Evolutionary conservation across 2,113 vertebrate species (phyloP).

Genomic region (Cephalopterus ornatus): DNA sequence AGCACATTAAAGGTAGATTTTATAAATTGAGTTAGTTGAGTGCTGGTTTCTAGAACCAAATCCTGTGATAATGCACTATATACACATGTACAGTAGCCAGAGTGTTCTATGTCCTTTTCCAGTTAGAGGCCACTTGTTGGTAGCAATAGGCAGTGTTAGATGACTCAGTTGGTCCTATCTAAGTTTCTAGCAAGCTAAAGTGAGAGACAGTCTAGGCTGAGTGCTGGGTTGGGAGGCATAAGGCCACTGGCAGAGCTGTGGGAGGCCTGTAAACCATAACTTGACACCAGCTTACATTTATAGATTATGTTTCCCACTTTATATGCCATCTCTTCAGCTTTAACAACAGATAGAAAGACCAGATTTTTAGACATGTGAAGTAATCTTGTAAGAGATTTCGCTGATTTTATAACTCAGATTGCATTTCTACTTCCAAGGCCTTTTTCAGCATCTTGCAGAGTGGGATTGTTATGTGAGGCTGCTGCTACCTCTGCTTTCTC

Average conservation of each 20-base stretch:
- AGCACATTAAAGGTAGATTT: background rate
- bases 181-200: background rate
- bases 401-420: background rate
- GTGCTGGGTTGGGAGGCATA: background rate
- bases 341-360: background rate
- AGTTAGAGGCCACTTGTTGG: background rate
- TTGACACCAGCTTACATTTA: background rate
- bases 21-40: background rate
- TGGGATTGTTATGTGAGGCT: background rate
- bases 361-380: background rate
- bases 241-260: background rate
- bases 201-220: background rate
- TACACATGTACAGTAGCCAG: background rate
- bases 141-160: background rate
- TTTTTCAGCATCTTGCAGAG: background rate
- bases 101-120: background rate
- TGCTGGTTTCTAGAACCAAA: background rate
- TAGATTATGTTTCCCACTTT: background rate
- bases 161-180: background rate
- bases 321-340: background rate
- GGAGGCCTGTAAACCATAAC: background rate
- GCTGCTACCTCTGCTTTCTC: background rate
- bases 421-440: background rate
- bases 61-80: too few relatives aligned
- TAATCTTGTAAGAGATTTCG: background rate